These are phyloP conservation scores for Vimba vimba DNA, from an alignment of 2,113 vertebrate species.

Conservation along the genomic window DNA sequence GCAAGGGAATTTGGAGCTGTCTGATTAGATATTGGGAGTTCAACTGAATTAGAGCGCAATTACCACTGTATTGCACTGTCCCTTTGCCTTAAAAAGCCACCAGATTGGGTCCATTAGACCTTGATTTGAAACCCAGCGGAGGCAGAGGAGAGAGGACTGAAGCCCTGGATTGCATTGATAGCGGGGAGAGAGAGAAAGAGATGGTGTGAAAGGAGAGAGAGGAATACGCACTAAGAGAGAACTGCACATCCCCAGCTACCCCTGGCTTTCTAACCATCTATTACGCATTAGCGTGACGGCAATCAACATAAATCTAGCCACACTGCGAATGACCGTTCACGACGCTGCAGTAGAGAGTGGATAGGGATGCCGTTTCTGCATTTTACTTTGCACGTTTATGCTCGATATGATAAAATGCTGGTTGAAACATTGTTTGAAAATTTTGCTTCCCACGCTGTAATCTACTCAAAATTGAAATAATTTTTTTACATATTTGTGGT, in stretches of 20 bases:
- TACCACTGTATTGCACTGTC: conserved; percentile 63
- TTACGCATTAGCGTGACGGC: conserved; percentile 48
- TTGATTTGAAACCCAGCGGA: conserved; percentile 64
- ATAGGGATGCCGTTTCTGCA: neutral
- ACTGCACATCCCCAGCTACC: conserved; percentile 45
- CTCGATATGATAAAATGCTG: neutral
- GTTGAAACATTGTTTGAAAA: neutral
- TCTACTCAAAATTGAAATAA: neutral
- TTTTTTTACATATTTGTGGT: neutral
- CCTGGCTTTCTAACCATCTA: conserved; percentile 47
- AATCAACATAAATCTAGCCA: conserved; percentile 40
- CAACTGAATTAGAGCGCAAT: conserved; percentile 70
- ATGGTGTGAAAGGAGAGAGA: neutral
- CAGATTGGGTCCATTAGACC: conserved; percentile 65
- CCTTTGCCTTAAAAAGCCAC: conserved; percentile 64
- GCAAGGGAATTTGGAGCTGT: conserved; percentile 63
- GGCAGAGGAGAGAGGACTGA: conserved; percentile 46
- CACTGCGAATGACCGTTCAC: conserved; percentile 9
- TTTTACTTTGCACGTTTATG: neutral
- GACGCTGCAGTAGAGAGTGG: conserved; percentile 8
- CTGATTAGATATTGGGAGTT: conserved; percentile 69
- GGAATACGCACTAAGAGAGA: conserved; percentile 11
- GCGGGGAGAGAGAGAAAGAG: conserved; percentile 35
- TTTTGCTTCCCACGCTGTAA: neutral
- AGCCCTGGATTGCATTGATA: conserved; percentile 37